phyloP scores from a whole-genome alignment of 2,888 invertebrate species.

The Pheosia tremula region DNA sequence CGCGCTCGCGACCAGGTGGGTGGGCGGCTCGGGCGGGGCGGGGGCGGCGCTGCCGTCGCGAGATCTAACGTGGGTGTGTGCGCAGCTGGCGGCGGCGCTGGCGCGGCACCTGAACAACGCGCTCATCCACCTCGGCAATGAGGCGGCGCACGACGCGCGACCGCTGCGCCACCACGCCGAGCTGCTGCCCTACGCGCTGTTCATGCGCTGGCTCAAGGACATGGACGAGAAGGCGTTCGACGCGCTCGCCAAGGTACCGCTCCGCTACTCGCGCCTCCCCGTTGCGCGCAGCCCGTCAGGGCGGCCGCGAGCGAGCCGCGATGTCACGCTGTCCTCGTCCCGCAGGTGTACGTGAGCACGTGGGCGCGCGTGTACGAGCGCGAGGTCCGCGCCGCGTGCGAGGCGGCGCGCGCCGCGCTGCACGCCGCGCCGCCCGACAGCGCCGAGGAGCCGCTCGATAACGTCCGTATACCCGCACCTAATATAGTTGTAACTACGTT shows the following conservation, averaged over 20 bases:
- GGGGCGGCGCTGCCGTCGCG: no score
- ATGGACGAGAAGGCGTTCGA: constrained; percentile 94
- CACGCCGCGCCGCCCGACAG: constrained; percentile 35
- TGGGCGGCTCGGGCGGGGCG: not conserved
- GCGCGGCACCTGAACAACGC: constrained; percentile 97
- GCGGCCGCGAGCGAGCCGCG: not conserved
- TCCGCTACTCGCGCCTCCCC: not conserved
- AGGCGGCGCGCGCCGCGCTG: constrained; percentile 86
- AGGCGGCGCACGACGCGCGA: constrained; percentile 59
- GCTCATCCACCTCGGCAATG: constrained; percentile 95
- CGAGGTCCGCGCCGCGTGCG: constrained; percentile 91
- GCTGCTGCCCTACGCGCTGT: constrained; percentile 93
- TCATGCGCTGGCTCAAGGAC: constrained; percentile 96
- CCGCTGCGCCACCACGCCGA: constrained; percentile 93
- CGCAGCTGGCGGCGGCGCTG: constrained; percentile 87
- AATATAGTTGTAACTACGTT: not conserved
- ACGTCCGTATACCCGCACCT: constrained; percentile 33
- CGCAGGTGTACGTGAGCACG: constrained; percentile 89
- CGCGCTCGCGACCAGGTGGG: constrained; percentile 60
- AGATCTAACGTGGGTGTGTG: constrained; percentile 3
- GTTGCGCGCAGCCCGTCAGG: no score
- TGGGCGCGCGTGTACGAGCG: constrained; percentile 95
- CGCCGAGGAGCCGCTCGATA: constrained; percentile 57
- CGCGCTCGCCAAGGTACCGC: constrained; percentile 87
- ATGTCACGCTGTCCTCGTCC: not conserved